These are phyloP conservation scores for Gadopsis bispinosus DNA, from an alignment of 2,797 vertebrate species.

Conservation along the genomic window DNA sequence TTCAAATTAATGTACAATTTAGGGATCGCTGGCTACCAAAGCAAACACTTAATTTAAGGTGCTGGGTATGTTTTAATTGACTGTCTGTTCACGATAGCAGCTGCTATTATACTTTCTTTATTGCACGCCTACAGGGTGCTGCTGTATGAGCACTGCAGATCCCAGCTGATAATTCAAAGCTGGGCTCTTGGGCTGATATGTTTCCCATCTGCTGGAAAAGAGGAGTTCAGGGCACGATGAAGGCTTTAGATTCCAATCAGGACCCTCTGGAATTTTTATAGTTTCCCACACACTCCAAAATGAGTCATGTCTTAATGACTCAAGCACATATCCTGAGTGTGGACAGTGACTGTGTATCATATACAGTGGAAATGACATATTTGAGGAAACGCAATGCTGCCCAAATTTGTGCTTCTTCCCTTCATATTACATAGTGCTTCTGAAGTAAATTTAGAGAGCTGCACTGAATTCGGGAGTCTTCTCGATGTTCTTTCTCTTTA, in stretches of 20 bases:
- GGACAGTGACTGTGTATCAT: slow-evolving; percentile 1
- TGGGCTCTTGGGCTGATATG: not conserved
- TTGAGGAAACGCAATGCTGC: not conserved
- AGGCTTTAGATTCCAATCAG: slow-evolving; percentile 36
- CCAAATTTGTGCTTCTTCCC: not conserved
- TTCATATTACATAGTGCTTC: not conserved
- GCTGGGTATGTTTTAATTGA: too few relatives aligned
- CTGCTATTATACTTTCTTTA: not conserved
- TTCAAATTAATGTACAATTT: too few relatives aligned
- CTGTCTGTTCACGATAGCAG: not conserved
- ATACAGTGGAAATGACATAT: not conserved
- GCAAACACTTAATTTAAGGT: too few relatives aligned
- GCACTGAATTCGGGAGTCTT: not conserved
- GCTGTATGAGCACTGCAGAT: not conserved
- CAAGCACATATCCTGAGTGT: not conserved
- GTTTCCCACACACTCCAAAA: slow-evolving; percentile 26
- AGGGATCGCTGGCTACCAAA: too few relatives aligned
- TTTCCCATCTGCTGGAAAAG: slow-evolving; percentile 13
- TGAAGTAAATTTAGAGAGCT: not conserved
- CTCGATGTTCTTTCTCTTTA: slow-evolving; percentile 18
- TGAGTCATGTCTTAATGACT: slow-evolving; percentile 24
- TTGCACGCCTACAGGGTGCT: not conserved
- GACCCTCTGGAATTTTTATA: slow-evolving; percentile 20
- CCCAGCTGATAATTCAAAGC: slow-evolving; percentile 26
- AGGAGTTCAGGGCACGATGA: not conserved